Conservation (phyloP, 2,797 vertebrate genomes). For the Poecilia wingei region DNA sequence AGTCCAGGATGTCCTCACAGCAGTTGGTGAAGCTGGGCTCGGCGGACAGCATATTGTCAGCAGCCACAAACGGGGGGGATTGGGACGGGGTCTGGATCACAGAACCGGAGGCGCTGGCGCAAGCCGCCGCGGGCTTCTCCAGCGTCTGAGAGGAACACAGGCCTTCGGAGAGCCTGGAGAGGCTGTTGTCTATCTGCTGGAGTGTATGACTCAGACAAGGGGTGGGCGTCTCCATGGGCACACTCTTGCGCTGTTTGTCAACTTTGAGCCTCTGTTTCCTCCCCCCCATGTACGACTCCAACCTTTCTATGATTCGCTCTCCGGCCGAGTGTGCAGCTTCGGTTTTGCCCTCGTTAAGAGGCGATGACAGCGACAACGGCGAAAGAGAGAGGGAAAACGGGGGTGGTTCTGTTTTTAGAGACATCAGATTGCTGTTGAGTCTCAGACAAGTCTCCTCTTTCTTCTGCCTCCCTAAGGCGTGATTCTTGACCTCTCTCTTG, state of each 20-base stretch:
- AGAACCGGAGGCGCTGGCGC: slow-evolving; percentile 60
- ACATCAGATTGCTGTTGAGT: slow-evolving; percentile 18
- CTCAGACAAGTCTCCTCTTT: slow-evolving; percentile 65
- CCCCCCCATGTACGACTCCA: slow-evolving; percentile 55
- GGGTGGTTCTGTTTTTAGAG: slow-evolving; percentile 63
- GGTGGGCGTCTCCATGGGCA: slow-evolving; percentile 61
- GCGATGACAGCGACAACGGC: slow-evolving; percentile 79
- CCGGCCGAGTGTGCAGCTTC: slow-evolving; percentile 37
- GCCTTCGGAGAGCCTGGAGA: slow-evolving; percentile 80
- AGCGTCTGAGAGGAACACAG: slow-evolving; percentile 77
- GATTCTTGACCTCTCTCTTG: slow-evolving; percentile 45
- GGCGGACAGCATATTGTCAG: slow-evolving; percentile 75
- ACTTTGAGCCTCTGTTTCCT: slow-evolving; percentile 69
- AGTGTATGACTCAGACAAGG: slow-evolving; percentile 81
- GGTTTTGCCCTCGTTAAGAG: slow-evolving; percentile 61
- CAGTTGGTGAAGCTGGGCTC: slow-evolving; percentile 82
- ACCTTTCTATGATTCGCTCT: slow-evolving; percentile 51
- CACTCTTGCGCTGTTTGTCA: slow-evolving; percentile 62
- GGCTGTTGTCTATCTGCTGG: slow-evolving; percentile 83
- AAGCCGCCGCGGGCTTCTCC: slow-evolving; percentile 65
- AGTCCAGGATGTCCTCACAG: slow-evolving; percentile 83
- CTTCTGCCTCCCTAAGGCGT: slow-evolving; percentile 46
- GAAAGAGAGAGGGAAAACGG: slow-evolving; percentile 80
- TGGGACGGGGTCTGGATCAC: slow-evolving; percentile 75
- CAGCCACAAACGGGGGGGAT: slow-evolving; percentile 74